phyloP scores from a whole-genome alignment of 2,797 vertebrate species.

The Leptatherina wallacei region DNA sequence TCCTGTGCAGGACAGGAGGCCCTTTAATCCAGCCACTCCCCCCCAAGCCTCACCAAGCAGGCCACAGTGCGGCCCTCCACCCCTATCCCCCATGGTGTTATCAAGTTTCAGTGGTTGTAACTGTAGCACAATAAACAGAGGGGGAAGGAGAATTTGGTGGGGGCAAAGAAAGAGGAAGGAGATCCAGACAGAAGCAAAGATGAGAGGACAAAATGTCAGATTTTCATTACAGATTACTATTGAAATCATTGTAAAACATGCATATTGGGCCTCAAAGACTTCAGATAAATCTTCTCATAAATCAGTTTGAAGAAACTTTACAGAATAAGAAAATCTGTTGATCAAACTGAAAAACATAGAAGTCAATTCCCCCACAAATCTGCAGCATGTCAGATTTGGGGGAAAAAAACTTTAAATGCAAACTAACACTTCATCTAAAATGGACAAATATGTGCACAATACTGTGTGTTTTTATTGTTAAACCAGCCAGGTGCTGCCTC shows the following conservation, averaged over 20 bases:
- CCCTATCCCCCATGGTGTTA: conserved; percentile 81
- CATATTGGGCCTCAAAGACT: not conserved
- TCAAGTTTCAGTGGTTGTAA: conserved; percentile 85
- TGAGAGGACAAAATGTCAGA: conserved; percentile 53
- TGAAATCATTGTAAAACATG: conserved; percentile 25
- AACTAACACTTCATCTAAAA: conserved; percentile 30
- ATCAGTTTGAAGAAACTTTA: not conserved
- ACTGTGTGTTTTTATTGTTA: conserved; percentile 50
- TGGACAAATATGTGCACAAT: conserved; percentile 49
- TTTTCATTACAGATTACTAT: conserved; percentile 49
- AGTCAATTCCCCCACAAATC: not conserved
- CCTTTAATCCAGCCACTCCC: conserved; percentile 78
- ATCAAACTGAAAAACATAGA: not conserved
- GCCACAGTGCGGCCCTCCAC: conserved; percentile 62
- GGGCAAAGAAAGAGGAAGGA: conserved; percentile 37
- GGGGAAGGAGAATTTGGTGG: conserved; percentile 56
- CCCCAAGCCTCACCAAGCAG: conserved; percentile 49
- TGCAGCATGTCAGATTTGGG: not conserved
- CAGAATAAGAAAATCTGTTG: conserved; percentile 5
- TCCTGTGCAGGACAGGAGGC: conserved; percentile 80
- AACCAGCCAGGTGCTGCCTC: conserved; percentile 60
- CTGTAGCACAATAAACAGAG: conserved; percentile 85
- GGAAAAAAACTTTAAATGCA: conserved; percentile 19
- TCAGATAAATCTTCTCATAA: not conserved
- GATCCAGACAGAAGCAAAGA: conserved; percentile 56